These are phyloP conservation scores for Enteromius mattozi DNA, from an alignment of 2,797 vertebrate genomes.

Conservation along the genomic window DNA sequence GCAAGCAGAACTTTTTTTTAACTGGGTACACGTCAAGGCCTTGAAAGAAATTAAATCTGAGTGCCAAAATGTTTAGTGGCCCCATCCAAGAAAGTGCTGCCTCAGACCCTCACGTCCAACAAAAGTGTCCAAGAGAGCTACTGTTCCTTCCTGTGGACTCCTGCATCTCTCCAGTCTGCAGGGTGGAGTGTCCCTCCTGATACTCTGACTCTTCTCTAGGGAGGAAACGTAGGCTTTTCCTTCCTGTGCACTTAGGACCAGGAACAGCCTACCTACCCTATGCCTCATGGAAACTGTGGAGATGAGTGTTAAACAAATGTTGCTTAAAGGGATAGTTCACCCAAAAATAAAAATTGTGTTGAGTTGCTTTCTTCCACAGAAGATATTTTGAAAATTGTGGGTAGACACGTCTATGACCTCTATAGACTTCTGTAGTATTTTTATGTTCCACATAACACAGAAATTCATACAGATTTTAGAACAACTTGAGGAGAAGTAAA, in stretches of 20 bases:
- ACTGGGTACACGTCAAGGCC: background rate
- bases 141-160: constrained; percentile 56
- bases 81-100: background rate
- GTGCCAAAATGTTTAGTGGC: background rate
- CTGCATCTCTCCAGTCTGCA: constrained; percentile 28
- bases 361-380: background rate
- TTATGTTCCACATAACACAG: no score
- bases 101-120: constrained; percentile 39
- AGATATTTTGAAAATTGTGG: no score
- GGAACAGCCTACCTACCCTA: background rate
- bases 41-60: background rate
- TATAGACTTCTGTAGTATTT: no score
- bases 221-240: constrained; percentile 67
- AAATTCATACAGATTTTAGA: no score
- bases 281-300: background rate
- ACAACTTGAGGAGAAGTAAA: no score
- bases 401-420: no score
- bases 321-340: background rate
- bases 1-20: background rate
- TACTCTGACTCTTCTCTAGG: constrained; percentile 49
- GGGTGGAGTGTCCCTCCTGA: constrained; percentile 52
- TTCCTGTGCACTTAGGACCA: constrained; percentile 55
- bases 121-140: constrained; percentile 22
- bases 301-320: background rate
- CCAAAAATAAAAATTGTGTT: background rate